Conservation (phyloP, 92 coral and sea anemone genomes). For the Umimayanthus kanabou region DNA sequence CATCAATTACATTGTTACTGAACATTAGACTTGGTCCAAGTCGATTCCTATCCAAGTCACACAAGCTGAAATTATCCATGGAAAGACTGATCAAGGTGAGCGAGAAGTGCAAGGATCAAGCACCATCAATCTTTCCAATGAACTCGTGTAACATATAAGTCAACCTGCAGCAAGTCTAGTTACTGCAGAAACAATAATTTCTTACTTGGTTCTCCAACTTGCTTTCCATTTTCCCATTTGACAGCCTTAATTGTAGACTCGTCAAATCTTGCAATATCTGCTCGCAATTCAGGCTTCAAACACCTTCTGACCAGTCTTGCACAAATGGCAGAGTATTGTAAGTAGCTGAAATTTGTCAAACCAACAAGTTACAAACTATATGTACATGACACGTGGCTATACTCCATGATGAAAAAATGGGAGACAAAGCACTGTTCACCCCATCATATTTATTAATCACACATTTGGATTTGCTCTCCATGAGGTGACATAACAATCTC, state of each 20-base stretch:
- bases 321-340: slow-evolving; percentile 93
- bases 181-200: not conserved
- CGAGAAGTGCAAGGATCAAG: too few species aligned
- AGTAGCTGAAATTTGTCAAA: slow-evolving; percentile 59
- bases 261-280: slow-evolving; percentile 73
- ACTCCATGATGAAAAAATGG: not conserved
- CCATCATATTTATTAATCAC: not conserved
- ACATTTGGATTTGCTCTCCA: too few species aligned
- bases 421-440: not conserved
- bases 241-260: slow-evolving; percentile 82
- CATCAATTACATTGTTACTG: too few species aligned
- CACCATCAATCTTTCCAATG: too few species aligned
- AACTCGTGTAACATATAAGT: too few species aligned
- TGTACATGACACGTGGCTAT: not conserved
- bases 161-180: not conserved
- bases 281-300: slow-evolving; percentile 89
- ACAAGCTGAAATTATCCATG: too few species aligned
- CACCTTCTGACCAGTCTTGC: slow-evolving; percentile 94
- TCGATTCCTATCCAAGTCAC: too few species aligned
- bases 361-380: not conserved
- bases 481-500: too few species aligned
- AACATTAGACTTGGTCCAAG: too few species aligned
- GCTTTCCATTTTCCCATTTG: slow-evolving; percentile 95
- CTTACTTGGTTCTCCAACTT: slow-evolving; percentile 83
- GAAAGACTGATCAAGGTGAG: too few species aligned